phyloP scores from a whole-genome alignment of 2,113 vertebrate genomes.

The Gadus macrocephalus region DNA sequence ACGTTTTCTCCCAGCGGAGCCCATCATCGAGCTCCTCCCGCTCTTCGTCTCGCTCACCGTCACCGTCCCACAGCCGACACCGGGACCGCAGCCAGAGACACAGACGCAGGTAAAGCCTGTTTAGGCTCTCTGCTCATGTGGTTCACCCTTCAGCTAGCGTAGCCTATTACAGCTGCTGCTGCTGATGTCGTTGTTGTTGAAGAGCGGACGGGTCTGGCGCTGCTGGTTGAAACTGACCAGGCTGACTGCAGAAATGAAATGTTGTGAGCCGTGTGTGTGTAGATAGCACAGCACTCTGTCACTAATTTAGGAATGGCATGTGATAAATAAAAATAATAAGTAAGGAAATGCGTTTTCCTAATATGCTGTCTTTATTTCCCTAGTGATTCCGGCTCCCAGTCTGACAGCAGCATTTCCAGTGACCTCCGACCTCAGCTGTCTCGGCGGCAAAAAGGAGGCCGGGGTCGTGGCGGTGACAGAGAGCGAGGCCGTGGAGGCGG shows the following conservation, averaged over 20 bases:
- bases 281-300: no score
- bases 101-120: conserved; percentile 45
- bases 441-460: conserved; percentile 65
- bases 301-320: no score
- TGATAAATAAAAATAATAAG: no score
- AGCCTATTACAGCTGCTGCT: conserved; percentile 79
- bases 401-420: conserved; percentile 75
- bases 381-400: conserved; percentile 76
- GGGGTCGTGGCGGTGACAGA: conserved; percentile 69
- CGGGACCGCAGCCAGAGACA: conserved; percentile 73
- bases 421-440: conserved; percentile 70
- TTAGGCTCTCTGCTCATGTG: conserved; percentile 13
- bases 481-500: conserved; percentile 63
- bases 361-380: not conserved
- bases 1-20: conserved; percentile 87
- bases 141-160: not conserved
- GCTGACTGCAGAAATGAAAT: conserved; percentile 39
- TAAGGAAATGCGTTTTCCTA: not conserved
- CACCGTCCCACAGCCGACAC: conserved; percentile 77
- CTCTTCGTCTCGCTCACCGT: conserved; percentile 83
- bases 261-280: not conserved
- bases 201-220: conserved; percentile 68
- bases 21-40: conserved; percentile 82
- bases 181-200: conserved; percentile 61
- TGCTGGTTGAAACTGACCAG: conserved; percentile 66